A percentile compares a stretch with the other conserved stretches of the same genome.
Conservation (phyloP, 2,888 invertebrate genomes). For the Congeria kusceri region DNA sequence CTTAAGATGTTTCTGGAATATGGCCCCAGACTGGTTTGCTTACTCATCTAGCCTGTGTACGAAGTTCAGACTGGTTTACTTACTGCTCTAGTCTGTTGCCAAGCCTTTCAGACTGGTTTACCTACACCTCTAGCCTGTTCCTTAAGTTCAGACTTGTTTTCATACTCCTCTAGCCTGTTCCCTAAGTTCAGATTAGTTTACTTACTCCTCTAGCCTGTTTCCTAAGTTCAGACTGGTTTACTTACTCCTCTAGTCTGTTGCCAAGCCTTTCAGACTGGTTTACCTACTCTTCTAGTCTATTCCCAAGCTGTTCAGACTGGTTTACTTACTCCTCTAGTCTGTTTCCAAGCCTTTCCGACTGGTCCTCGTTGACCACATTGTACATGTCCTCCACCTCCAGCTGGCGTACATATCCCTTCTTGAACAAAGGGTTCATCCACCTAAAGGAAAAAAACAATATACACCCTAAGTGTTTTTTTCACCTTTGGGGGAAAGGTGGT, state of each 20-base stretch:
- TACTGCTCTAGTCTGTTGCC: too few species aligned
- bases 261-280: not conserved
- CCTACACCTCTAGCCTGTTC: too few species aligned
- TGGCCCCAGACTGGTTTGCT: constrained; percentile 35
- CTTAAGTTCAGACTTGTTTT: not conserved
- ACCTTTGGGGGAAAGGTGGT: too few species aligned
- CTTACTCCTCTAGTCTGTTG: too few species aligned
- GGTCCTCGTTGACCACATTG: constrained; percentile 80
- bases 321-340: constrained; percentile 80
- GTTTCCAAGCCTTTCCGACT: constrained; percentile 76
- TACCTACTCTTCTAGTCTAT: constrained; percentile 79
- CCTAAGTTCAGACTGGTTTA: constrained; percentile 53
- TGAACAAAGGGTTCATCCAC: constrained; percentile 83
- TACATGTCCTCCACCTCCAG: constrained; percentile 83
- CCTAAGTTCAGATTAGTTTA: constrained; percentile 78
- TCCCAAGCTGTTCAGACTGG: constrained; percentile 76
- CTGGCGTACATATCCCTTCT: constrained; percentile 78
- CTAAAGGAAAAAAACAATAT: constrained; percentile 66
- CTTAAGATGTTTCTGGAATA: too few species aligned
- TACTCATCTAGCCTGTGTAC: constrained; percentile 79
- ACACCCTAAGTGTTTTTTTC: too few species aligned
- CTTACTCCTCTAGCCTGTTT: constrained; percentile 78
- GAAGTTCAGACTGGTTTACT: constrained; percentile 76
- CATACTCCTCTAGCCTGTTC: constrained; percentile 78
- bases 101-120: not conserved